phyloP scores from a whole-genome alignment of 1,140 invertebrate species.

The Acromyrmex charruanus region DNA sequence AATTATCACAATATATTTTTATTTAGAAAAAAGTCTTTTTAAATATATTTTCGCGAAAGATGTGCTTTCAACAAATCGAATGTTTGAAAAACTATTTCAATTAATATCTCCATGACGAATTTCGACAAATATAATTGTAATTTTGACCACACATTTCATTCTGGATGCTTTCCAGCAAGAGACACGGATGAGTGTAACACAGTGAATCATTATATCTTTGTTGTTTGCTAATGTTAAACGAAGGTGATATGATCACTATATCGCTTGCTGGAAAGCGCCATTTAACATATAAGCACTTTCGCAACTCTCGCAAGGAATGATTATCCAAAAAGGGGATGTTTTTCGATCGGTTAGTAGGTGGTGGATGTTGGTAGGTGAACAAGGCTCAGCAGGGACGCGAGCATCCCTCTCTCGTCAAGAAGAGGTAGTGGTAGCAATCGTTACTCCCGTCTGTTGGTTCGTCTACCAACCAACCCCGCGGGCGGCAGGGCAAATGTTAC shows the following conservation, averaged over 20 bases:
- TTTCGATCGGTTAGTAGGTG: constrained; percentile 77
- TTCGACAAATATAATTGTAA: not conserved
- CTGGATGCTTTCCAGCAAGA: not conserved
- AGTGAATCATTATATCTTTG: too few species aligned
- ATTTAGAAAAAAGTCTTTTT: not conserved
- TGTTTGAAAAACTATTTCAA: not conserved
- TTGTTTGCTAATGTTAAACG: too few species aligned
- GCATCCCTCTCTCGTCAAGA: constrained; percentile 45
- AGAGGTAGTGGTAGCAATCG: constrained; percentile 74
- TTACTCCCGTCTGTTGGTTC: constrained; percentile 77
- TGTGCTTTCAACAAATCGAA: not conserved
- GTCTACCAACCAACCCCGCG: constrained; percentile 75
- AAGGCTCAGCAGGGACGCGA: constrained; percentile 58
- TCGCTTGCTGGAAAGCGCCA: too few species aligned
- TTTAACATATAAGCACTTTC: not conserved
- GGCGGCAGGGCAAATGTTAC: constrained; percentile 33
- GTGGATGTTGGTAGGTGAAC: constrained; percentile 30
- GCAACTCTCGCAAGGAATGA: constrained; percentile 22
- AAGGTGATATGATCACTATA: too few species aligned
- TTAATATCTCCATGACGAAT: not conserved
- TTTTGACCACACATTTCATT: constrained; percentile 26
- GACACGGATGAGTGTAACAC: too few species aligned
- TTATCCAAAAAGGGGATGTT: constrained; percentile 72
- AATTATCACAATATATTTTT: not conserved
- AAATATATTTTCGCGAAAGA: not conserved